These are phyloP conservation scores for Dipodomys stephensi DNA, from an alignment of 2,113 vertebrate genomes.

Conservation along the genomic window DNA sequence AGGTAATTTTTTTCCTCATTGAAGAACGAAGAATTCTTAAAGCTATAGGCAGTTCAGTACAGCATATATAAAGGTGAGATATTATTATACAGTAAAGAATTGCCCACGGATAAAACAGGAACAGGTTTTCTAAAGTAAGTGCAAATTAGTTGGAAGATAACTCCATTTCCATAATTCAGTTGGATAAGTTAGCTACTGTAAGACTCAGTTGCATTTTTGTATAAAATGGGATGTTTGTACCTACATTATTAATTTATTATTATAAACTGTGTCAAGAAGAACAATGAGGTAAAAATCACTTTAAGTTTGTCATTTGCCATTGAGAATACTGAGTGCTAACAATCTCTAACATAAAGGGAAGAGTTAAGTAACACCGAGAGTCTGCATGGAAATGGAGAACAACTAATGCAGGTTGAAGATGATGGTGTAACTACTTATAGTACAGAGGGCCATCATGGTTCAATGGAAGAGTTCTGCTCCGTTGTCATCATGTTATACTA, in stretches of 20 bases:
- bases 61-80: not conserved
- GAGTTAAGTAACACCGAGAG: not conserved
- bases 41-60: not conserved
- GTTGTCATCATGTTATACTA: not conserved
- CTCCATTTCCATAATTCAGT: not conserved
- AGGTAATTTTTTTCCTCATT: constrained; percentile 30
- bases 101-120: not conserved
- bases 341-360: not conserved
- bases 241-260: constrained; percentile 23
- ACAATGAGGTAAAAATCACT: not conserved
- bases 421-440: too few relatives aligned
- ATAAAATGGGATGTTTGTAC: not conserved
- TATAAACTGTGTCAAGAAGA: not conserved
- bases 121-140: constrained; percentile 16
- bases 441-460: not conserved
- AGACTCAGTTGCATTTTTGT: constrained; percentile 7
- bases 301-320: not conserved
- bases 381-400: not conserved
- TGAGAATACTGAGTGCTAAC: not conserved
- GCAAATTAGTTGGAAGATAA: constrained; percentile 14
- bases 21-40: constrained; percentile 4
- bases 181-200: not conserved
- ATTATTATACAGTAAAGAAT: not conserved
- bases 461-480: not conserved
- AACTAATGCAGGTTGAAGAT: not conserved